Evolutionary conservation across 2,888 invertebrate species (phyloP).

Genomic region (Meteorus cinctellus): DNA sequence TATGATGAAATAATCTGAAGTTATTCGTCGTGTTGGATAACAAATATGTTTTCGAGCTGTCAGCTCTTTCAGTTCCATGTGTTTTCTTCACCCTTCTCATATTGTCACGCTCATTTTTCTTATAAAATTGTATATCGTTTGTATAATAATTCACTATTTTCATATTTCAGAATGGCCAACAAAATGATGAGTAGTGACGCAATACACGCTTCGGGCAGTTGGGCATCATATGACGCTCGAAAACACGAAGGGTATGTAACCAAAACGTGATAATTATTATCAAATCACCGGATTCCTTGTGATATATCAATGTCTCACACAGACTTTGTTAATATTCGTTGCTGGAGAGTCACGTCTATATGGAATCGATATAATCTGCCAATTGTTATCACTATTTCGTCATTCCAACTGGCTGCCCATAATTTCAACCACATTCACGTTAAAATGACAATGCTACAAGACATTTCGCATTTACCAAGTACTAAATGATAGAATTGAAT

Average conservation of each 20-base stretch:
- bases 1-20: not conserved
- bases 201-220: not conserved
- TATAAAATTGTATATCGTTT: no score
- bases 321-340: no score
- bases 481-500: no score
- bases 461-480: no score
- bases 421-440: not conserved
- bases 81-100: no score
- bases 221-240: not conserved
- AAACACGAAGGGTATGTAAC: not conserved
- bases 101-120: no score
- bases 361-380: no score
- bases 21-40: no score
- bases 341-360: no score
- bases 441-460: no score
- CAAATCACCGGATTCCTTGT: not conserved
- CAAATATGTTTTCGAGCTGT: not conserved
- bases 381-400: no score
- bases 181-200: not conserved
- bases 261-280: not conserved
- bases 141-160: not conserved
- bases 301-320: not conserved
- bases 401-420: no score
- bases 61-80: not conserved
- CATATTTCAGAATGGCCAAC: not conserved